Base-by-base conservation (phyloP, 2,797 vertebrate genomes). In the Sciaenops ocellatus region DNA sequence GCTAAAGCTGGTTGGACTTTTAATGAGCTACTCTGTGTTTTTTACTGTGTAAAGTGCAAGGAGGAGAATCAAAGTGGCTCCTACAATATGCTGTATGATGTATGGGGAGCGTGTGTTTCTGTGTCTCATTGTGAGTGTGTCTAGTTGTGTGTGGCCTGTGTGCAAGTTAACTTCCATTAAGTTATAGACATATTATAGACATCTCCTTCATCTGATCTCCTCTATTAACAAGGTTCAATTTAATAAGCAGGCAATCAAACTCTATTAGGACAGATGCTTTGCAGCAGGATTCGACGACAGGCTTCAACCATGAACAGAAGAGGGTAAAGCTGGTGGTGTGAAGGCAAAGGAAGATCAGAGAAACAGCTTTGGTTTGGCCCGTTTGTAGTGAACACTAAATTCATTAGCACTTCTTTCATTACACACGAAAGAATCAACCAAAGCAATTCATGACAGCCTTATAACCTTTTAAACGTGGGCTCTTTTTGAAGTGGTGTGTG, bases 401-500 rank as follows among this genome's bases (percentile, higher is more conserved):
- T 93, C 89, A 93, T 93, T 93, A 92, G 90, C 88, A 86, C 88
- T 76, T 83, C 88, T 92, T 91, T 93, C 87, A 93, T 88, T 88
- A 84, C 80, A 69, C 76, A 66, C 65, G 65, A 69, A 83, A 86
- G 62, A 86, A 88, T 91, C 83, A 89, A 90, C 85, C 71, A 64
- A 87, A 84, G 84, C 87, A 71, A 85, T 90, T 90, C 89, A 88
- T 83, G 83, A 71, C 76, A 82, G 73, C 72, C 68, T 64, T 78
- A 69, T 86, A 89, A 90, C 82, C 80, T 84, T 88, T 89, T 81
- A 86, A 88, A 89, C 75, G 50, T 26, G 22, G 41, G 18, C 72
- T 56, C 42, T 59, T 77, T 90, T 86, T 90, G 90, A 93, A 92
- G 92, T 89, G 87, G 89, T 75, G 61, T 41, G 12, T 83, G 12